phyloP scores from a whole-genome alignment of 2,888 invertebrate species.

The Flexamia atlantica region DNA sequence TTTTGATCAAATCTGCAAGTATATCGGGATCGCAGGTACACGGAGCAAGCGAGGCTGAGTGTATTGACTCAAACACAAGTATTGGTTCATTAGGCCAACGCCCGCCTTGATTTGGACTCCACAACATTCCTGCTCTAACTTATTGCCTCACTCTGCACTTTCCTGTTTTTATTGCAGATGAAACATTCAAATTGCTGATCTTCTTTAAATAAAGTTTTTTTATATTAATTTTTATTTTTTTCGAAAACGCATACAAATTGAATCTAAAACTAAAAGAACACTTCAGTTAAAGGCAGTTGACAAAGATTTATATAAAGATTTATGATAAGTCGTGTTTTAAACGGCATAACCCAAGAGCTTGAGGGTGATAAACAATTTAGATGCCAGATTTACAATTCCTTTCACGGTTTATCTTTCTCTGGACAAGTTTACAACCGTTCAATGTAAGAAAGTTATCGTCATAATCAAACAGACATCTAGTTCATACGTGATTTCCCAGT shows the following conservation, averaged over 20 bases:
- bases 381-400: background rate
- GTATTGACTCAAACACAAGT: conserved; percentile 28
- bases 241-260: too few species aligned
- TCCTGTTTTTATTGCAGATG: background rate
- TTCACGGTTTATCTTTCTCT: conserved; percentile 13
- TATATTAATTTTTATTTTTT: too few species aligned
- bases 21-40: too few species aligned
- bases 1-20: too few species aligned
- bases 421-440: too few species aligned
- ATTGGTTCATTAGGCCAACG: conserved; percentile 30
- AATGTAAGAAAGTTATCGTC: background rate
- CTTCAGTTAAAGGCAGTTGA: too few species aligned
- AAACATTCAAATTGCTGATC: background rate
- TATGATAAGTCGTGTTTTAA: too few species aligned
- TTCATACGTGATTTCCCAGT: background rate
- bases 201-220: too few species aligned
- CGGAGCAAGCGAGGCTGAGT: too few species aligned
- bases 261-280: too few species aligned
- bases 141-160: background rate
- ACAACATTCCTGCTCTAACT: conserved; percentile 38
- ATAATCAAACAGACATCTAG: background rate
- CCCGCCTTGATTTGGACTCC: conserved; percentile 8
- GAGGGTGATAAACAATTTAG: background rate
- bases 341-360: background rate
- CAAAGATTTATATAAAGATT: too few species aligned